phyloP scores from a whole-genome alignment of 2,113 vertebrate genomes.

The Glaucomys volans region DNA sequence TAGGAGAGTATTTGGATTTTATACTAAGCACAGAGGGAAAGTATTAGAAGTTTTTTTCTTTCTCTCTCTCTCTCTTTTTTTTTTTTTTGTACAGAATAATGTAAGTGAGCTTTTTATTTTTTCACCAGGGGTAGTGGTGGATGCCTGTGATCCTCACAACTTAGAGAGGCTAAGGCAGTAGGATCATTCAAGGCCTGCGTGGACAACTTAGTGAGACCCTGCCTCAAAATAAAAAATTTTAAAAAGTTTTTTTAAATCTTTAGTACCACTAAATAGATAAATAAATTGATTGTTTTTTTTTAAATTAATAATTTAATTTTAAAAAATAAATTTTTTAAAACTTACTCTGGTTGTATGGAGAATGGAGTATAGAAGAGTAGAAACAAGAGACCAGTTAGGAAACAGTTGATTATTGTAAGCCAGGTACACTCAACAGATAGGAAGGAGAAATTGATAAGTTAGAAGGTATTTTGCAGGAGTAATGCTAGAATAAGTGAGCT shows the following conservation, averaged over 20 bases:
- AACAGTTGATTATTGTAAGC: background rate
- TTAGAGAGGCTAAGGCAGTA: too few relatives aligned
- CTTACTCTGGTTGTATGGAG: background rate
- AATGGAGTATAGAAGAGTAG: conserved; percentile 27
- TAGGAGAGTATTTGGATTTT: conserved; percentile 40
- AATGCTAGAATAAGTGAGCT: background rate
- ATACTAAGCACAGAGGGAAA: conserved; percentile 24
- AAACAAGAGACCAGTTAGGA: conserved; percentile 15
- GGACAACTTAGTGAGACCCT: too few relatives aligned
- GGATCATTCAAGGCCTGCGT: too few relatives aligned
- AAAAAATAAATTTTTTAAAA: background rate
- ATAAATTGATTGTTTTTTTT: too few relatives aligned
- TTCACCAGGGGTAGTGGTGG: too few relatives aligned
- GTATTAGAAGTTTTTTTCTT: background rate
- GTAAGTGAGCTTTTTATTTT: background rate
- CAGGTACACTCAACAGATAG: background rate
- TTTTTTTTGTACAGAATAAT: background rate
- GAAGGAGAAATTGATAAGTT: background rate
- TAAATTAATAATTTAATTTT: too few relatives aligned
- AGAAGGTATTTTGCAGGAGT: background rate
- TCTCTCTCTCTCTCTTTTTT: background rate
- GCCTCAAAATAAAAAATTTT: too few relatives aligned
- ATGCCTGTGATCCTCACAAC: too few relatives aligned
- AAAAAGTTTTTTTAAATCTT: too few relatives aligned
- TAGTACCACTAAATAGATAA: too few relatives aligned